A percentile compares a stretch with the other conserved stretches of the same genome.
These are phyloP conservation scores for Megastigmus dorsalis DNA, from an alignment of 2,888 invertebrate species.

Conservation along the genomic window DNA sequence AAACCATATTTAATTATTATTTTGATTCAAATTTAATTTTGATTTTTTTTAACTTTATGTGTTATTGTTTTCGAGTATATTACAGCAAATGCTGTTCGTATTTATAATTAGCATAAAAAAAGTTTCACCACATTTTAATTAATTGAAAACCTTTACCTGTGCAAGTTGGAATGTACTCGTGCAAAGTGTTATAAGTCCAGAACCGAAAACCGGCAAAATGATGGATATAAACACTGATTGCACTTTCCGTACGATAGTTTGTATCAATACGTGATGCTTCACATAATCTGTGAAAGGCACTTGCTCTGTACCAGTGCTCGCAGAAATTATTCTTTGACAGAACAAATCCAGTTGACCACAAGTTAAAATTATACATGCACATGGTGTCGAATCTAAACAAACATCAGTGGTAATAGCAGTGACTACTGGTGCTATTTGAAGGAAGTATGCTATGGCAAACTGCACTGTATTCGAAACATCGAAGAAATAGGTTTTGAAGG, in stretches of 20 bases:
- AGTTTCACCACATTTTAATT: too few species aligned
- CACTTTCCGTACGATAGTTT: not conserved
- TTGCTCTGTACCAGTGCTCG: not conserved
- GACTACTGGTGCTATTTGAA: not conserved
- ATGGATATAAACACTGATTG: not conserved
- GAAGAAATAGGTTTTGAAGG: not conserved
- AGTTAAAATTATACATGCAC: not conserved
- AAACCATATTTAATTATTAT: too few species aligned
- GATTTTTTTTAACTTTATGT: too few species aligned
- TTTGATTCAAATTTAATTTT: too few species aligned
- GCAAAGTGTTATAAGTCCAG: not conserved
- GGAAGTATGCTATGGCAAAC: not conserved
- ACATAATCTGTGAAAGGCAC: not conserved
- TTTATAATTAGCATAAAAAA: too few species aligned
- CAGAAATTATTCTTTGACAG: not conserved
- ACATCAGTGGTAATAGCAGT: not conserved
- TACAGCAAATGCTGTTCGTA: too few species aligned
- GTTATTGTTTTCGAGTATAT: too few species aligned
- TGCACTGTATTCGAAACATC: constrained; percentile 43
- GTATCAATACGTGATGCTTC: not conserved
- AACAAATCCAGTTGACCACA: constrained; percentile 2
- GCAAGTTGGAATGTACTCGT: not conserved
- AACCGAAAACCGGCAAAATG: not conserved
- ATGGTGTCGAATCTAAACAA: not conserved
- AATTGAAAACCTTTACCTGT: too few species aligned